A percentile compares a stretch with the other conserved stretches of the same genome.
Evolutionary conservation across 2,888 invertebrate genomes (phyloP).

Genomic region (Tromatobia lineatoria): DNA sequence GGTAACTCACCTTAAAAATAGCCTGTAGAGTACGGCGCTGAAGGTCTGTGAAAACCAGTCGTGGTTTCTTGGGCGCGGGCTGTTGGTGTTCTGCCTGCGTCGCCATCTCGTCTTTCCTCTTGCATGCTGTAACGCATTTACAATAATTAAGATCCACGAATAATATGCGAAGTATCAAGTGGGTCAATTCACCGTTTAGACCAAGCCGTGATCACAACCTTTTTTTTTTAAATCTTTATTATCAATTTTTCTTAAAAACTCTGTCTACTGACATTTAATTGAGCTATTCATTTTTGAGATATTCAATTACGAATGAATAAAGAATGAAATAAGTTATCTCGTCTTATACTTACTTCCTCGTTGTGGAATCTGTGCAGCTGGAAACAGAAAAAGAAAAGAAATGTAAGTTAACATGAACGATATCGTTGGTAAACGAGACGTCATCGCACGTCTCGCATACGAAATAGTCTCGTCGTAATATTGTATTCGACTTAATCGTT

Average conservation of each 20-base stretch:
- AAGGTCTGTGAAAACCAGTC: conserved; percentile 99
- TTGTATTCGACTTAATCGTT: conserved; percentile 53
- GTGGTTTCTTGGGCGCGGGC: conserved; percentile 99
- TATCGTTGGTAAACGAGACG: conserved; percentile 28
- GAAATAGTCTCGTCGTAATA: conserved; percentile 7
- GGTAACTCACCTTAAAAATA: conserved; percentile 96
- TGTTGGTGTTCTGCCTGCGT: conserved; percentile 91
- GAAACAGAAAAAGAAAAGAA: conserved; percentile 87
- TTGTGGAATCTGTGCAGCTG: conserved; percentile 96
- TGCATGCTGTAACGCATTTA: conserved; percentile 91
- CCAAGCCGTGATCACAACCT: conserved; percentile 69
- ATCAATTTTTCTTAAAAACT: conserved; percentile 19
- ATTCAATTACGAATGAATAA: conserved; percentile 10
- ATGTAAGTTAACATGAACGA: conserved; percentile 74
- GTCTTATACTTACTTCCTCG: conserved; percentile 92
- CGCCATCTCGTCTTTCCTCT: conserved; percentile 96
- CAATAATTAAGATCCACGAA: conserved; percentile 31
- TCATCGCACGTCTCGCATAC: conserved; percentile 16
- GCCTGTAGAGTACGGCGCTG: conserved; percentile 99
- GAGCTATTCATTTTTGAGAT: not conserved
- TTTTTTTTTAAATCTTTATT: conserved; percentile 34
- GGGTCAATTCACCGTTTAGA: conserved; percentile 47
- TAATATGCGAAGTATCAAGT: not conserved
- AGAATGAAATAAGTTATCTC: conserved; percentile 44
- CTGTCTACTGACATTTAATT: not conserved